Percentiles rank a stretch among this genome's conserved stretches.
phyloP scores from a whole-genome alignment of 2,888 invertebrate genomes.

The Pharmacophagus antenor region DNA sequence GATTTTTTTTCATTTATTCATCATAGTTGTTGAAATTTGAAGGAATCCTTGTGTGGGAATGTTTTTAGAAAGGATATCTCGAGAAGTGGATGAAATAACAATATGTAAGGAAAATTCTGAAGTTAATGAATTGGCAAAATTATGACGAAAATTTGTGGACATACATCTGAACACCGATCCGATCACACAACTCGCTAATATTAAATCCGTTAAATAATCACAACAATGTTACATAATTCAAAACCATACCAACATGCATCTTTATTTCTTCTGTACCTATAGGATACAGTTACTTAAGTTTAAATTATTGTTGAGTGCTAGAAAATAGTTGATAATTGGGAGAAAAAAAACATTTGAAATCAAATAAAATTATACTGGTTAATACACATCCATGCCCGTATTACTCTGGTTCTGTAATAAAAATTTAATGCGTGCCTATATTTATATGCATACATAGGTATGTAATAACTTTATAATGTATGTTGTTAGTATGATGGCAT shows the following conservation, averaged over 20 bases:
- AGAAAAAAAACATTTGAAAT: background rate
- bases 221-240: background rate
- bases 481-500: constrained; percentile 12
- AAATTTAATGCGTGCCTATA: constrained; percentile 20
- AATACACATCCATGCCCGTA: background rate
- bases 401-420: background rate
- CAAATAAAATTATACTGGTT: background rate
- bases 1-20: constrained; percentile 3
- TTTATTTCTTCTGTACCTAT: constrained; percentile 7
- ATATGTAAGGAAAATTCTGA: background rate
- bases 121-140: background rate
- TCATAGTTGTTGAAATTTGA: constrained; percentile 4
- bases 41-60: background rate
- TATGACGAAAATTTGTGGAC: background rate
- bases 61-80: background rate
- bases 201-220: background rate
- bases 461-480: constrained; percentile 18
- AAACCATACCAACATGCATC: constrained; percentile 10
- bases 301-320: constrained; percentile 4
- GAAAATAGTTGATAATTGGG: background rate
- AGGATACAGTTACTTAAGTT: background rate
- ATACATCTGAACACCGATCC: background rate
- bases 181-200: background rate
- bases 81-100: background rate
- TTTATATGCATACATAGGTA: constrained; percentile 8